Conservation (phyloP, 2,113 vertebrate genomes). For the Pao palembangensis region DNA sequence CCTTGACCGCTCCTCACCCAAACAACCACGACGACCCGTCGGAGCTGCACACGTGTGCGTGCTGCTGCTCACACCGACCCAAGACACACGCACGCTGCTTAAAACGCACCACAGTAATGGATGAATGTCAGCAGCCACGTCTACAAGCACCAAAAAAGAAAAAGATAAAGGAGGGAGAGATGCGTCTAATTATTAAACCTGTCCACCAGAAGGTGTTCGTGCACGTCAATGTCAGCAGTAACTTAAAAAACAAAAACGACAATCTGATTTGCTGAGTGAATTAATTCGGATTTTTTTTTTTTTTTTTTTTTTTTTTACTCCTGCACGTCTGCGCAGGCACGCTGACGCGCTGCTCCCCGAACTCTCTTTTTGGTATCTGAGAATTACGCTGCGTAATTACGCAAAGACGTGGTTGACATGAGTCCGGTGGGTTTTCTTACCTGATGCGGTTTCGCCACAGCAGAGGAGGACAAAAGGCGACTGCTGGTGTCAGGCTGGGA, state of each 20-base stretch:
- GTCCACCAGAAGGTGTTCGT: background rate
- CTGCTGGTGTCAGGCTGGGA: conserved; percentile 27
- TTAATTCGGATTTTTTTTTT: conserved; percentile 12
- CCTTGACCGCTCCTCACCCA: too few species aligned
- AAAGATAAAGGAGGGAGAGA: too few species aligned
- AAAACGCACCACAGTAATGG: conserved; percentile 7
- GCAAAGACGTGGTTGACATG: conserved; percentile 23
- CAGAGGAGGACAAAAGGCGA: conserved; percentile 3
- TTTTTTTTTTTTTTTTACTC: too few species aligned
- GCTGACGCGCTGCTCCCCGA: conserved; percentile 14
- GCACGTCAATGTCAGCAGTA: background rate
- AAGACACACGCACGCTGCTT: background rate
- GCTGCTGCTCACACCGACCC: too few species aligned
- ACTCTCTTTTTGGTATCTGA: background rate
- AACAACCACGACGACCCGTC: too few species aligned
- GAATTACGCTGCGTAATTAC: background rate
- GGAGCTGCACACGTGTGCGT: too few species aligned
- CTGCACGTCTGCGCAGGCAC: conserved; percentile 33
- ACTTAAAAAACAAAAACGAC: conserved; percentile 9
- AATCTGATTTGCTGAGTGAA: conserved; percentile 44
- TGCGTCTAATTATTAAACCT: too few species aligned
- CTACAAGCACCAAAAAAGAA: conserved; percentile 43
- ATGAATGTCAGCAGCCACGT: conserved; percentile 51
- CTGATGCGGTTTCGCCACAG: conserved; percentile 39
- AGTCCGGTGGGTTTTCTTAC: conserved; percentile 46